These are phyloP conservation scores for Antheraea mylitta DNA, from an alignment of 1,140 invertebrate species.

Conservation along the genomic window DNA sequence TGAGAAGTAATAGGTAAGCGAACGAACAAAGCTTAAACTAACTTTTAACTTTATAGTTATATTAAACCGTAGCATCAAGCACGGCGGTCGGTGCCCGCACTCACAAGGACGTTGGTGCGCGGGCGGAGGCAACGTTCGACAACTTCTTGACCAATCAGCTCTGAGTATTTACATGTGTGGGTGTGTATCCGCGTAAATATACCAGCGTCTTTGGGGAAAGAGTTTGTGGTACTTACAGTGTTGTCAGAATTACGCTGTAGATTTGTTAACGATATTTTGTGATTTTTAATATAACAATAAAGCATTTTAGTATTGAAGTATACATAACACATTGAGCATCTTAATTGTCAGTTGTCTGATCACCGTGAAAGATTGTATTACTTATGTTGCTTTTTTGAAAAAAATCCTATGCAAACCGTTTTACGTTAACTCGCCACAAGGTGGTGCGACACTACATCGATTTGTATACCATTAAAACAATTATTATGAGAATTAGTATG, in stretches of 20 bases:
- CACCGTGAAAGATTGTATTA: no score
- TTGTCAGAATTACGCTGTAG: slow-evolving; percentile 31
- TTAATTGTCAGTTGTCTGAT: no score
- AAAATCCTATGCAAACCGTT: no score
- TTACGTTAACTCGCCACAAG: no score
- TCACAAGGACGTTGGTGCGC: slow-evolving; percentile 74
- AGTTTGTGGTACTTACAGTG: slow-evolving; percentile 36
- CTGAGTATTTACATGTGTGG: slow-evolving; percentile 30
- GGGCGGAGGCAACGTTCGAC: slow-evolving; percentile 53
- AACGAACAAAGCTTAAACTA: slow-evolving; percentile 4
- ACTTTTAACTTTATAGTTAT: slow-evolving; percentile 8
- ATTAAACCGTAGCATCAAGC: slow-evolving; percentile 20
- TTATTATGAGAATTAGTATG: no score
- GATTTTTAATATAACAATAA: no score
- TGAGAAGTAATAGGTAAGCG: background rate
- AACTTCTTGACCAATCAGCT: slow-evolving; percentile 38
- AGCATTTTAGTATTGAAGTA: no score
- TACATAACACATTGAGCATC: no score
- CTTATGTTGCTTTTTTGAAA: no score
- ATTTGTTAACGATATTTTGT: background rate
- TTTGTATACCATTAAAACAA: no score
- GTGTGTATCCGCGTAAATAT: slow-evolving; percentile 36
- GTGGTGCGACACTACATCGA: no score
- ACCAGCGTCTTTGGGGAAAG: slow-evolving; percentile 36
- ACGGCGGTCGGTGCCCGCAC: slow-evolving; percentile 66